Percentiles rank a stretch among this genome's conserved stretches.
Conservation (phyloP, 1,140 invertebrate species). For the Sinella curviseta region DNA sequence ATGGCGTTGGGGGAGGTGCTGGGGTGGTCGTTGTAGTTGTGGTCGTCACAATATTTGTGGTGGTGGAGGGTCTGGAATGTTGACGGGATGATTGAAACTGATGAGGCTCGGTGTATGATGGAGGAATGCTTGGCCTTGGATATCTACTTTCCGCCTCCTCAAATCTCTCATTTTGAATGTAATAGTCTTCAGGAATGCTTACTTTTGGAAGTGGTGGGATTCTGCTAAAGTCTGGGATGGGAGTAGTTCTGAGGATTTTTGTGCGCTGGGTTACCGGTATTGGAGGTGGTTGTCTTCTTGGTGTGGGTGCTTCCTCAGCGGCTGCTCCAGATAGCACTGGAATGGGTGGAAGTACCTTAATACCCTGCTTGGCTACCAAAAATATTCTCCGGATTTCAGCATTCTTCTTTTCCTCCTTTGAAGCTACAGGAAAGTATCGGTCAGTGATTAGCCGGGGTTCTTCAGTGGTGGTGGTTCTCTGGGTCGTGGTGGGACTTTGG, state of each 20-base stretch:
- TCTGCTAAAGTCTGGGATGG: neutral
- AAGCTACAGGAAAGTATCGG: neutral
- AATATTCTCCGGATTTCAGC: neutral
- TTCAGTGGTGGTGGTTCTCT: neutral
- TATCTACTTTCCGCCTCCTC: conserved; percentile 9
- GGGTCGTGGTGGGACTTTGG: neutral
- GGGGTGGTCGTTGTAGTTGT: neutral
- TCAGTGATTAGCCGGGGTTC: conserved; percentile 17
- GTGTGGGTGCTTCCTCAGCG: neutral
- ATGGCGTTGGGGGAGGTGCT: neutral
- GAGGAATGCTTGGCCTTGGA: neutral
- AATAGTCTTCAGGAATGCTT: conserved; percentile 7
- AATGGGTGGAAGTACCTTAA: neutral
- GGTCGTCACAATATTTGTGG: neutral
- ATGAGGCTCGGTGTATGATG: neutral
- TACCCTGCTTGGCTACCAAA: neutral
- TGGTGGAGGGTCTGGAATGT: neutral
- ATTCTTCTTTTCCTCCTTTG: neutral
- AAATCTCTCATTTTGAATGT: conserved; percentile 4
- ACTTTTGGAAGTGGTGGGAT: conserved; percentile 6
- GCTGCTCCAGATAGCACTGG: neutral
- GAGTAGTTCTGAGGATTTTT: neutral
- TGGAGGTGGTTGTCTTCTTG: neutral
- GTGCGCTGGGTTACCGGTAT: neutral
- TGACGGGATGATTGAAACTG: neutral